Base-by-base conservation (phyloP, 2,888 invertebrate genomes). In the Lepidocyrtoides sp. region DNA sequence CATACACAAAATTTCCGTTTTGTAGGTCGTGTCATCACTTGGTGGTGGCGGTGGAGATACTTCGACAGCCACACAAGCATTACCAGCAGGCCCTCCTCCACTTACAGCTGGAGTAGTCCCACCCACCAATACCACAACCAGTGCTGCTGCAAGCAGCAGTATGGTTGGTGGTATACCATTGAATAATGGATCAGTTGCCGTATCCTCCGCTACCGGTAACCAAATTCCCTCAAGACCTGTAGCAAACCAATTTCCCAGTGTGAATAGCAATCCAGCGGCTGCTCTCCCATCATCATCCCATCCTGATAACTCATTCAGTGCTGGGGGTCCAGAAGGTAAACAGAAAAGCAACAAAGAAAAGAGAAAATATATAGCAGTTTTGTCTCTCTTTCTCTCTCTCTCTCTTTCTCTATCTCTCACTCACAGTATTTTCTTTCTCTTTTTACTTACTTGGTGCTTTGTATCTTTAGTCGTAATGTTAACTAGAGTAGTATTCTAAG, bases 181-280 rank as follows among this genome's bases (percentile, higher is more conserved):
- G 48, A 92, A 92, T 84, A 92, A 93, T 85, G 93, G 93, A 87
- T 83, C 84, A 48, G 57, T 89, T 81, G 92, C 89, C 89, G 84
- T 84, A 32, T 26, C 88, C 54, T 75, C 79, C 54, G 66, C 81
- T 79, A 41, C 29, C 36, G 66, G 23, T 44, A 41, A 32, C 41
- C 20, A 26, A 32, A 79, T 79, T 41, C 72, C 89, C 41, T 54
- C 69, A 79, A 63, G 63, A 36, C 69, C 69, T 60, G 57, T 79
- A 7, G n/a, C 32, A 54, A 72, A 72, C 44, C 81, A 83, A 54
- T 87, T 83, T 57, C 91, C 91, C 72, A 88, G 91, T 85, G 90
- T 91, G 77, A 84, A 92, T 86, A 89, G 82, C 79, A 89, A 82
- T 89, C 85, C 88, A 14, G 72, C 87, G 57, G 10, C 86, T n/a